Conservation (phyloP, 2,888 invertebrate species). For the Branchipolynoe longqiensis region DNA sequence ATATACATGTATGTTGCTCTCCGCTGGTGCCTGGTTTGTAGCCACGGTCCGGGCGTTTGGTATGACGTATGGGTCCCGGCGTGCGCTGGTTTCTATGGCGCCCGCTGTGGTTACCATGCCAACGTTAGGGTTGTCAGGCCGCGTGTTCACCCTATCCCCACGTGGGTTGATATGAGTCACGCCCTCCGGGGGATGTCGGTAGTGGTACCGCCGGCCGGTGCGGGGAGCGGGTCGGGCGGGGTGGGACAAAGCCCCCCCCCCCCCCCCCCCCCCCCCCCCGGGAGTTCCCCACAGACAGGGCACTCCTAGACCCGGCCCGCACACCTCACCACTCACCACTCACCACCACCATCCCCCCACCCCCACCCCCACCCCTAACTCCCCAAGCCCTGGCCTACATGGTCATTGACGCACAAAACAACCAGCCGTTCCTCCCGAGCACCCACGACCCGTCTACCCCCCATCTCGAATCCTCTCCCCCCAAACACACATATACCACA, state of each 20-base stretch:
- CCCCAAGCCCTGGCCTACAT: not conserved
- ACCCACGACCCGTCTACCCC: too few species aligned
- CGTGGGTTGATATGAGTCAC: slow-evolving; percentile 48
- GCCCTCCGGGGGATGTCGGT: not conserved
- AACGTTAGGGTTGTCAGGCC: slow-evolving; percentile 1
- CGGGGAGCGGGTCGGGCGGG: not conserved
- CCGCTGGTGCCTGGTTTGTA: not conserved
- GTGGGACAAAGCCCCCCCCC: slow-evolving; percentile 19
- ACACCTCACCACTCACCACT: not conserved
- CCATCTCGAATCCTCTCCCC: too few species aligned
- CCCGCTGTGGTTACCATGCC: slow-evolving; percentile 50
- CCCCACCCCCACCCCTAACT: not conserved
- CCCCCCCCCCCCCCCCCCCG: too few species aligned
- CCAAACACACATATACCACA: too few species aligned
- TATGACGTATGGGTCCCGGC: too few species aligned
- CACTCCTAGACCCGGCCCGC: not conserved
- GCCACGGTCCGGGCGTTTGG: too few species aligned
- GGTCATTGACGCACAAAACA: slow-evolving; percentile 38
- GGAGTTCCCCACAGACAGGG: too few species aligned
- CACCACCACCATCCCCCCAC: not conserved
- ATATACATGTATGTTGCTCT: too few species aligned
- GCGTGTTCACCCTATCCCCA: slow-evolving; percentile 11
- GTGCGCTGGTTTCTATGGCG: slow-evolving; percentile 22
- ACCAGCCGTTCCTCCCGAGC: not conserved
- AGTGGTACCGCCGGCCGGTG: too few species aligned